phyloP scores from a whole-genome alignment of 2,888 invertebrate species.

The Mesoligia furuncula region DNA sequence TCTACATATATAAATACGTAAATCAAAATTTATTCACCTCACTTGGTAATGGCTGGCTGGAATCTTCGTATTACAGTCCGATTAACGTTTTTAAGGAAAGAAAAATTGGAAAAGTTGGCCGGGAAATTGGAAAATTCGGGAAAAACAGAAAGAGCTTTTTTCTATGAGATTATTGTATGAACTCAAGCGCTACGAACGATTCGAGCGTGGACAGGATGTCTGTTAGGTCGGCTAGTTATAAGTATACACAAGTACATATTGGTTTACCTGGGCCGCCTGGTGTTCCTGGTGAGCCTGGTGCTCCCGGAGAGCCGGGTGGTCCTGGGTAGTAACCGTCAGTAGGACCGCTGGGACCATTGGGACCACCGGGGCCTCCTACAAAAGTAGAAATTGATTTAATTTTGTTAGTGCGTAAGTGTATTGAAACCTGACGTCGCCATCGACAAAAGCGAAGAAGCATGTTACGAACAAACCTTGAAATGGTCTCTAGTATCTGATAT shows the following conservation, averaged over 20 bases:
- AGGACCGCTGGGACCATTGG: constrained; percentile 73
- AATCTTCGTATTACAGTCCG: background rate
- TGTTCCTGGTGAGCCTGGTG: constrained; percentile 48
- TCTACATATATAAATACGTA: background rate
- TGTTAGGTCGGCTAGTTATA: too few species aligned
- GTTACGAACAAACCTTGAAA: background rate
- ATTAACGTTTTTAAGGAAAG: background rate
- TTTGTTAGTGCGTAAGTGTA: background rate
- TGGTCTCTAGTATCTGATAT: background rate
- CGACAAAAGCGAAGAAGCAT: background rate
- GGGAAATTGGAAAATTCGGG: background rate
- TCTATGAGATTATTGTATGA: background rate
- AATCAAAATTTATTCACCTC: background rate
- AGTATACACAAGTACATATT: background rate
- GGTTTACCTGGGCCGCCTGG: constrained; percentile 58
- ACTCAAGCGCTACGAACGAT: too few species aligned
- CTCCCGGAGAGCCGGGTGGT: constrained; percentile 58
- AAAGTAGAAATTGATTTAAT: constrained; percentile 12
- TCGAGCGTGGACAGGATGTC: background rate
- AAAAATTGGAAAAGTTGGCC: background rate
- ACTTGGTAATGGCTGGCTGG: too few species aligned
- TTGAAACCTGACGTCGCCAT: background rate
- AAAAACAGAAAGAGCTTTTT: background rate
- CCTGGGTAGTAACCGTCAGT: constrained; percentile 61
- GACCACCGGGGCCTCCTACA: constrained; percentile 53